Conservation (phyloP, 2,797 vertebrate genomes). For the Ptychadena robeensis region DNA sequence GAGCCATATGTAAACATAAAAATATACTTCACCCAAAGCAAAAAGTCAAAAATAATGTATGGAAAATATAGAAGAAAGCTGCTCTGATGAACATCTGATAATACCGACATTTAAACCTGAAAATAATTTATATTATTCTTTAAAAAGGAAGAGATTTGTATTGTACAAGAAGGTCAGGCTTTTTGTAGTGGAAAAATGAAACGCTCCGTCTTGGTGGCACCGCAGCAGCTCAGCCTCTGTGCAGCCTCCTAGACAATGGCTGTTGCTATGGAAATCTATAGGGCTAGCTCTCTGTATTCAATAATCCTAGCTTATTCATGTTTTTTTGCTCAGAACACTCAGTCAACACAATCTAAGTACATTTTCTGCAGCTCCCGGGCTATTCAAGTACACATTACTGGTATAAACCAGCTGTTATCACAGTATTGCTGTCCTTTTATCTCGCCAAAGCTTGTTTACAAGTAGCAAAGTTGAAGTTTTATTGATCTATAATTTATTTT, state of each 20-base stretch:
- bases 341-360: background rate
- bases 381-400: background rate
- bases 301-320: slow-evolving; percentile 29
- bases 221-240: background rate
- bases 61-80: no score
- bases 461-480: background rate
- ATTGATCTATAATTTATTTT: slow-evolving; percentile 14
- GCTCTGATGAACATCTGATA: no score
- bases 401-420: background rate
- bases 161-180: slow-evolving; percentile 22
- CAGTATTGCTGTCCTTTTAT: background rate
- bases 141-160: background rate
- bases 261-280: slow-evolving; percentile 56
- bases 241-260: slow-evolving; percentile 33
- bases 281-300: slow-evolving; percentile 27
- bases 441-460: background rate
- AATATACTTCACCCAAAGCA: no score
- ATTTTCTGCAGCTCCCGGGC: background rate
- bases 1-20: no score
- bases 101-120: background rate
- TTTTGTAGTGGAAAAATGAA: background rate
- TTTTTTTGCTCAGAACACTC: slow-evolving; percentile 1
- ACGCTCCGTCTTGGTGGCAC: background rate
- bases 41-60: no score
- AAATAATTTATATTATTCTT: background rate